Evolutionary conservation across 2,113 vertebrate species (phyloP), one percentile per base, ranked within the genome.

Genomic region (Dermatemys mawii): DNA sequence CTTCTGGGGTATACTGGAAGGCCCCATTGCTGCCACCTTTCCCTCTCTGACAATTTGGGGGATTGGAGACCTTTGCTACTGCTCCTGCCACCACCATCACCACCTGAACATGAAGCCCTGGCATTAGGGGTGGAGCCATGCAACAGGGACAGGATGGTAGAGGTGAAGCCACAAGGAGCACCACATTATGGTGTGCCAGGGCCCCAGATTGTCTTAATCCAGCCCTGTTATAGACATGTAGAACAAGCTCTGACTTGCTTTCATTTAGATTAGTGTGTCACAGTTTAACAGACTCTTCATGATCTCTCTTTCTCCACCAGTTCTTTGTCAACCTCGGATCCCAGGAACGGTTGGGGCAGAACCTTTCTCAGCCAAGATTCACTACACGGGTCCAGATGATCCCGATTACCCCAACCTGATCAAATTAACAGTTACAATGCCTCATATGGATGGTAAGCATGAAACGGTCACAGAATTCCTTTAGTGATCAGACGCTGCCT

Each of bases 331-430:
- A 84, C 97, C 98, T 49, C 96, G 94, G 38, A 54, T 98, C 75
- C 89, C 95, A 41, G 98, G 98, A 46, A 98, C 98, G 6, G 98
- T 98, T 11, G 98, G 98, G 86, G 98, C 98, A 22, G 98, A 99
- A 87, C 98, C 98, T 21, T 98, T 99, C 95, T 98, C 98, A 53
- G 98, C 98, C 83, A 98, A 98, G 96, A 98, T 98, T 94, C 95
- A 90, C 78, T 98, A 98, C 95, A 98, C 81, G 0, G 98, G 98
- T 49, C 97, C 98, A 17, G 98, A 98, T 53, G 98, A 98, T 92
- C 97, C 97, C 7, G 98, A 98, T 92, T 97, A 98, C 86, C 97
- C 98, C 51, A 98, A 97, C 92, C 97, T 99, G 90, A 98, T 98
- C 90, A 98, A 97, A 89, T 95, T 98, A 60, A 99, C 96, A 4